These are phyloP conservation scores for Aplidium turbinatum DNA, from an alignment of 23 tunicate genomes.

Conservation along the genomic window DNA sequence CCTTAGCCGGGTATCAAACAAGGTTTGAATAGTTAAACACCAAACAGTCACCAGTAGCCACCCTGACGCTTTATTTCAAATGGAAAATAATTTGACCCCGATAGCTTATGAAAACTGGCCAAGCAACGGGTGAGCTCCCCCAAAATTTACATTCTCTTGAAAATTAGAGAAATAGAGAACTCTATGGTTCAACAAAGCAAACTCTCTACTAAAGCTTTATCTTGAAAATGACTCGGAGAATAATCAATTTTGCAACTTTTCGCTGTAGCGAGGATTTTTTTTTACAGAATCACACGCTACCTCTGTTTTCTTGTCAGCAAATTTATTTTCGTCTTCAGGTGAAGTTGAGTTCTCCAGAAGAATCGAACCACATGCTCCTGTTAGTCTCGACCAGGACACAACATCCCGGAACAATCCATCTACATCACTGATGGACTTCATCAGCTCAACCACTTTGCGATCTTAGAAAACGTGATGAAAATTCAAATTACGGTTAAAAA, in stretches of 20 bases:
- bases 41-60: too few relatives aligned
- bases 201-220: too few relatives aligned
- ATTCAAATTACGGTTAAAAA: too few relatives aligned
- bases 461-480: too few relatives aligned
- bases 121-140: neutral
- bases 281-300: too few relatives aligned
- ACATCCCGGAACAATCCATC: constrained; percentile 34
- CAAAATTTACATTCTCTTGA: neutral
- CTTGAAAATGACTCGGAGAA: neutral
- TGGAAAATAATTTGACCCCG: too few relatives aligned
- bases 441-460: constrained; percentile 9
- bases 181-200: too few relatives aligned
- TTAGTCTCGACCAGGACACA: constrained; percentile 50
- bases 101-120: too few relatives aligned
- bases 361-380: constrained; percentile 4
- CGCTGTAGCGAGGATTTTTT: too few relatives aligned
- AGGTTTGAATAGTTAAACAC: too few relatives aligned
- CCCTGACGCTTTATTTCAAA: too few relatives aligned
- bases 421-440: constrained; percentile 13
- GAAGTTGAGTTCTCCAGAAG: neutral
- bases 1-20: too few relatives aligned
- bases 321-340: constrained; percentile 23
- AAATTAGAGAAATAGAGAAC: neutral
- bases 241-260: neutral
- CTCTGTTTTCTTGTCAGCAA: neutral